Percentiles rank a stretch among this genome's conserved stretches.
Conservation (phyloP, 1,140 invertebrate species). For the Gryllus bimaculatus region DNA sequence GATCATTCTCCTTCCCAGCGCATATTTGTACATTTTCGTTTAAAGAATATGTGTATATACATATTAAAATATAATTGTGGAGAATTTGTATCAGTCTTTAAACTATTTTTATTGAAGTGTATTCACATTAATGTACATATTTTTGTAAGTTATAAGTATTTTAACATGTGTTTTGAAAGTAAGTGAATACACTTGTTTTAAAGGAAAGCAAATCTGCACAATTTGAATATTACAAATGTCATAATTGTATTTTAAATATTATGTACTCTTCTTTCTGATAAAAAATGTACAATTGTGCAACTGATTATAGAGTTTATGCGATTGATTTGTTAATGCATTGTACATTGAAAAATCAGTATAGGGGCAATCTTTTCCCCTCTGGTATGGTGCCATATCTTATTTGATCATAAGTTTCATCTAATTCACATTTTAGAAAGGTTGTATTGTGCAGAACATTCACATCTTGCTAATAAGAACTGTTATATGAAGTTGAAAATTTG, state of each 20-base stretch:
- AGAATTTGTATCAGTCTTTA: conserved; percentile 1
- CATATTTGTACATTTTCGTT: not conserved
- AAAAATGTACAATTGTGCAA: not conserved
- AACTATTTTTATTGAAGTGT: conserved; percentile 6
- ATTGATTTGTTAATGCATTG: no score
- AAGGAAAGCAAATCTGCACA: not conserved
- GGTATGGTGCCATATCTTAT: not conserved
- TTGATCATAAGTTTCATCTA: not conserved
- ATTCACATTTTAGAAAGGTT: not conserved
- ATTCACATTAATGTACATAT: conserved; percentile 1
- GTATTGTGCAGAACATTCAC: not conserved
- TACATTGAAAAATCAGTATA: no score
- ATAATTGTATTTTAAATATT: conserved; percentile 2
- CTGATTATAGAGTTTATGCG: not conserved
- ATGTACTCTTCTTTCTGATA: not conserved
- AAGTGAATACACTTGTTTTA: conserved; percentile 1
- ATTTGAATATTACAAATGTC: conserved; percentile 1
- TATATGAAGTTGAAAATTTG: not conserved
- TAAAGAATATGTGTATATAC: conserved; percentile 2
- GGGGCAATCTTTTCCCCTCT: not conserved
- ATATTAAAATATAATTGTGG: conserved; percentile 2
- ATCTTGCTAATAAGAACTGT: not conserved
- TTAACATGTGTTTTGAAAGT: conserved; percentile 1
- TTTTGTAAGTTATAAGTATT: conserved; percentile 6
- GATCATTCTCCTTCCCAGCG: no score